A percentile compares a stretch with the other conserved stretches of the same genome.
Conservation (phyloP, 2,113 vertebrate species). For the Phrynocephalus versicolor region DNA sequence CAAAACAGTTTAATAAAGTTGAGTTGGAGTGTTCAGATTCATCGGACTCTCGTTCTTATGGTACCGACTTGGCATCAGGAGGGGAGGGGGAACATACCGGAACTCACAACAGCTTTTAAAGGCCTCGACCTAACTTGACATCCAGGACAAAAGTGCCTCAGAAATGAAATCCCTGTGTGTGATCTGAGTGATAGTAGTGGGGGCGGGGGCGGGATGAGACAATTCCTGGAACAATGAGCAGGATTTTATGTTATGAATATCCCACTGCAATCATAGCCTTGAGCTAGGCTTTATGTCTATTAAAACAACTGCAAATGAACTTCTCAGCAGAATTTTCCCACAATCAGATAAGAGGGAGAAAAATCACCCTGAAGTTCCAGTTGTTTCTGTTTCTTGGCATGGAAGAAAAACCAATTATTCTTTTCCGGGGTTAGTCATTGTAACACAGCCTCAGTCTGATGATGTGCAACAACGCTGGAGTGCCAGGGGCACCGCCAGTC, state of each 20-base stretch:
- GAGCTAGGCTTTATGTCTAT: constrained; percentile 51
- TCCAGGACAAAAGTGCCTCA: not conserved
- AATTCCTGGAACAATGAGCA: constrained; percentile 50
- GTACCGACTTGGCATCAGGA: too few relatives aligned
- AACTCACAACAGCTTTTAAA: too few relatives aligned
- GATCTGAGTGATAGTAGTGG: not conserved
- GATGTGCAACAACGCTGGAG: too few relatives aligned
- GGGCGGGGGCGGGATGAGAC: too few relatives aligned
- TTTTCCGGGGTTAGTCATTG: not conserved
- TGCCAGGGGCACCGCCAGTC: too few relatives aligned
- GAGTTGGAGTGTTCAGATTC: too few relatives aligned
- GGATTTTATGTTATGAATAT: constrained; percentile 49
- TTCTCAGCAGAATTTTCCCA: constrained; percentile 41
- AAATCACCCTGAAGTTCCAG: not conserved
- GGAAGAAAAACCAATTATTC: too few relatives aligned
- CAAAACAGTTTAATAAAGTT: too few relatives aligned
- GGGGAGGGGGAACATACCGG: too few relatives aligned
- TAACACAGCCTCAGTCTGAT: too few relatives aligned
- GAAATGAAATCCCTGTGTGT: not conserved
- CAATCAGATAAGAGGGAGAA: not conserved
- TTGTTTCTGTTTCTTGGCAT: not conserved
- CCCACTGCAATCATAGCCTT: constrained; percentile 56
- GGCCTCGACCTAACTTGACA: too few relatives aligned
- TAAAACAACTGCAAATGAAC: constrained; percentile 31
- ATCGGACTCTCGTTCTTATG: too few relatives aligned